A percentile compares a stretch with the other conserved stretches of the same genome.
phyloP scores from a whole-genome alignment of 2,888 invertebrate genomes.

The Stenichneumon culpator region DNA sequence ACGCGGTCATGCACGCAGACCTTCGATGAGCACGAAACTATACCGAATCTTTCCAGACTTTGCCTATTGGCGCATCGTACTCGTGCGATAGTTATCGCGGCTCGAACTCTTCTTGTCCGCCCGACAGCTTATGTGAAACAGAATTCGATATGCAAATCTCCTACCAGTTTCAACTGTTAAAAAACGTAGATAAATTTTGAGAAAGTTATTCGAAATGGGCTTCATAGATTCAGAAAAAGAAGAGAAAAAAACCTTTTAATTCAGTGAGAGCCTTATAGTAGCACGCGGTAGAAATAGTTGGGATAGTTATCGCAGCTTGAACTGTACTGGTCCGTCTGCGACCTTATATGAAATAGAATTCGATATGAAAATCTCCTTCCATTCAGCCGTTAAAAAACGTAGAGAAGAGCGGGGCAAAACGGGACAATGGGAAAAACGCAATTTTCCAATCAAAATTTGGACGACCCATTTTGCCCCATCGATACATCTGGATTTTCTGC shows the following conservation, averaged over 20 bases:
- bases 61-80: neutral
- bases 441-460: too few relatives aligned
- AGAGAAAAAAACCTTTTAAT: too few relatives aligned
- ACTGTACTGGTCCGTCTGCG: neutral
- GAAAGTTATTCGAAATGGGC: neutral
- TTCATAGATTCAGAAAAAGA: neutral
- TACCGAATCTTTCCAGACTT: neutral
- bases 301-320: neutral
- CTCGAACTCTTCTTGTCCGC: neutral
- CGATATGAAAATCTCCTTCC: too few relatives aligned
- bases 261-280: too few relatives aligned
- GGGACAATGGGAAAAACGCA: too few relatives aligned
- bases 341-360: too few relatives aligned
- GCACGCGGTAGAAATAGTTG: too few relatives aligned
- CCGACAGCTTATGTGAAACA: neutral
- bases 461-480: too few relatives aligned
- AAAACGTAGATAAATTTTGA: neutral
- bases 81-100: neutral
- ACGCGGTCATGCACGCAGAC: conserved; percentile 60
- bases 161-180: neutral
- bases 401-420: too few relatives aligned
- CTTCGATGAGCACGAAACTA: conserved; percentile 37
- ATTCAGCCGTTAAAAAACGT: too few relatives aligned
- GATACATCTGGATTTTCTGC: too few relatives aligned
- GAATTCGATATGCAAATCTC: neutral